Conservation (phyloP, 1,140 invertebrate genomes). For the Bradynema listronoti region DNA sequence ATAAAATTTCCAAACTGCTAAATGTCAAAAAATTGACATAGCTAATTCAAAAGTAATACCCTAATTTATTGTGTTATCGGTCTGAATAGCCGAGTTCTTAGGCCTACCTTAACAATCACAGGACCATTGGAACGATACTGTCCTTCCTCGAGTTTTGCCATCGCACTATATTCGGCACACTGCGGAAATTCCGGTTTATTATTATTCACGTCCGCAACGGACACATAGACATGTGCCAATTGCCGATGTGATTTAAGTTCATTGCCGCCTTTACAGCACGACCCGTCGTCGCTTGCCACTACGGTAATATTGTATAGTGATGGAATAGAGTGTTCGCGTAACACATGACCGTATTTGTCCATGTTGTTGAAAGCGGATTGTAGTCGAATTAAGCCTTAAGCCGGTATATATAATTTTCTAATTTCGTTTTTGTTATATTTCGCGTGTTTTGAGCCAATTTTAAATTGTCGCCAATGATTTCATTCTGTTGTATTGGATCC, state of each 20-base stretch:
- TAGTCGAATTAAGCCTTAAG: slow-evolving; percentile 48
- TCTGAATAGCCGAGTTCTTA: no score
- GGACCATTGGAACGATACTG: slow-evolving; percentile 32
- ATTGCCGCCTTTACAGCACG: slow-evolving; percentile 37
- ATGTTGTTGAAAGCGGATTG: no score
- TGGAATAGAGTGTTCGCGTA: no score
- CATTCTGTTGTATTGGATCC: no score
- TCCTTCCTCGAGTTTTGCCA: slow-evolving; percentile 46
- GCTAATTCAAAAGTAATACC: no score
- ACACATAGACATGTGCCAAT: slow-evolving; percentile 39
- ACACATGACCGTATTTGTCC: no score
- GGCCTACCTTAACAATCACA: slow-evolving; percentile 17
- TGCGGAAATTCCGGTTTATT: slow-evolving; percentile 46
- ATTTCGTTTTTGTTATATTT: no score
- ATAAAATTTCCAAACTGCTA: no score
- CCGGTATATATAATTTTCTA: not conserved
- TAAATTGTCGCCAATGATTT: no score
- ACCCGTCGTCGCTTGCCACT: slow-evolving; percentile 50
- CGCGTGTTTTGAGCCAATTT: no score
- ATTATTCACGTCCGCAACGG: slow-evolving; percentile 51
- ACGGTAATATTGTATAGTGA: slow-evolving; percentile 49
- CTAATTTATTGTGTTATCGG: no score
- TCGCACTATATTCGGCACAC: slow-evolving; percentile 37
- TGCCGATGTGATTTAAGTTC: not conserved
- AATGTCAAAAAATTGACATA: no score